A percentile compares a stretch with the other conserved stretches of the same genome.
Conservation (phyloP, 2,113 vertebrate genomes). For the Pitta sordida region DNA sequence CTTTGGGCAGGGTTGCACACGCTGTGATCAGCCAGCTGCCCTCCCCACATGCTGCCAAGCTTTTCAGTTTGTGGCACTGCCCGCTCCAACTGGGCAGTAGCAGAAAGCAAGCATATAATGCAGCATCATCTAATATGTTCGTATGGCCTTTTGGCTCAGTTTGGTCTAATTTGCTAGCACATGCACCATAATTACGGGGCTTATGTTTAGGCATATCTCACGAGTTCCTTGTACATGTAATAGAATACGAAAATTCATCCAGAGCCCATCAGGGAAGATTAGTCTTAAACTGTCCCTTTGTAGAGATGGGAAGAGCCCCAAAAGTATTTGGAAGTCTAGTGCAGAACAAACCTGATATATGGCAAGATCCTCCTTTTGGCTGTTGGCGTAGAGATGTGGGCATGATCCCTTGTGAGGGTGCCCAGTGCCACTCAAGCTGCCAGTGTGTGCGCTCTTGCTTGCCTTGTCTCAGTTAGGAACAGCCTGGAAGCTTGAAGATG, state of each 20-base stretch:
- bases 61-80: neutral
- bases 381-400: neutral
- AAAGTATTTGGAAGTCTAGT: neutral
- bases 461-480: neutral
- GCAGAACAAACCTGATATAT: neutral
- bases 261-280: neutral
- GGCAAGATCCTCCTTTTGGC: neutral
- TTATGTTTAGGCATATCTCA: neutral
- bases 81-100: neutral
- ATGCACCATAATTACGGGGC: neutral
- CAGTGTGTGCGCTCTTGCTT: neutral
- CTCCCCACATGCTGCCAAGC: neutral
- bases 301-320: neutral
- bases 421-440: neutral
- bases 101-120: neutral
- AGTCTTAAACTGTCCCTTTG: neutral
- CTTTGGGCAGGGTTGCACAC: neutral
- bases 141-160: neutral
- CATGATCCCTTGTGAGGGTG: fast-evolving
- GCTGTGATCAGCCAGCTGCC: neutral
- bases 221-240: neutral
- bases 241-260: neutral
- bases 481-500: neutral
- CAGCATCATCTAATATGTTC: neutral
- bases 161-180: neutral